Evolutionary conservation across 1,140 invertebrate genomes (phyloP), one percentile per base, ranked within the genome.

Genomic region (silkworm (Bombyx mori)): DNA sequence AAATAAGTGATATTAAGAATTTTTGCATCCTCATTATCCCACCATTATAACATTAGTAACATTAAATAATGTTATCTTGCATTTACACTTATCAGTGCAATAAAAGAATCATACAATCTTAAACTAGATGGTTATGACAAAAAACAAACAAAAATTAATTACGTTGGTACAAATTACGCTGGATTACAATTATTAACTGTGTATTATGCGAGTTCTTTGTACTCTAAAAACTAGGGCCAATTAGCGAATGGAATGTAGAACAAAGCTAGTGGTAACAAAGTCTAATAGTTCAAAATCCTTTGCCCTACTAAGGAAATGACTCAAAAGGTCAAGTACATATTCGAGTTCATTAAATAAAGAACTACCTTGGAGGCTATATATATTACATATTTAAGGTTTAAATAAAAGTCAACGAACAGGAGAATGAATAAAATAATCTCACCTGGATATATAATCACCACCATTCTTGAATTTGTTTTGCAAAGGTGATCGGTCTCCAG

Each of bases 401-500:
- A 46, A 54, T 57, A 46, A 7, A 44, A 9, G 10, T 48, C 8
- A 3, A 50, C 52, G 4, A 35, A 35, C 26, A 35, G 26, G 4
- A 5, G 52, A 42, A 57, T 50, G 52, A 49, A 43, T 52, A 12
- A 59, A 58, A 58, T 60, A 26, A 43, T 46, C 7, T 63, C 72
- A 86, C 83, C 79, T 84, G 58, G 82, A 66, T 42, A 85, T 54
- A 68, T 73, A 87, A 63, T 87, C 84, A 54, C 68, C 72, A 65
- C 81, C 81, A 79, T 83, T 83, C 71, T 82, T 86, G 61, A 73
- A 78, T 80, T 86, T 86, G 60, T 88, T 86, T 65, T 88, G 85
- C 70, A 89, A 83, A 73, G 89, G 88, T 63, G 89, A 81, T 59
- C 82, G 88, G 70, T 84, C 91, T 55, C 90, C 92, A 57, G 92